These are phyloP conservation scores for Dolichallabes microphthalmus DNA, from an alignment of 2,113 vertebrate species.

Conservation along the genomic window DNA sequence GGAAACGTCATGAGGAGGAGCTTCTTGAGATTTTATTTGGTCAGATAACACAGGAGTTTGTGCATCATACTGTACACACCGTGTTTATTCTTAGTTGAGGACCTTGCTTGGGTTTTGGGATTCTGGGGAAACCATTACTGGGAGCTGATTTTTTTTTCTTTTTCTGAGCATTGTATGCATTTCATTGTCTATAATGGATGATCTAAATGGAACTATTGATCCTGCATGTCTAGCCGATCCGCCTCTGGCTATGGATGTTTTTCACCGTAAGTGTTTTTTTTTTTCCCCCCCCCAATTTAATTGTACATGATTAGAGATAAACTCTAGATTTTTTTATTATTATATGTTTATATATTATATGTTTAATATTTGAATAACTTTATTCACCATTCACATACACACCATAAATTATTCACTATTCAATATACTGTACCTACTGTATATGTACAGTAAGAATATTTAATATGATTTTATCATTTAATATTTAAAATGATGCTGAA, in stretches of 20 bases:
- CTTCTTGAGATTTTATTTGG: not conserved
- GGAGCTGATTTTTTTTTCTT: not conserved
- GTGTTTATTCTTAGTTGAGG: not conserved
- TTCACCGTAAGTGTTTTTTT: conserved; percentile 65
- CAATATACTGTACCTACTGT: no score
- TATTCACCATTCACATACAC: not conserved
- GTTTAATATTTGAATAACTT: not conserved
- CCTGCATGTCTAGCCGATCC: conserved; percentile 71
- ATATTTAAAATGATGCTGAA: not conserved
- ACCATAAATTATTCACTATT: no score
- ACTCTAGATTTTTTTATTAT: not conserved
- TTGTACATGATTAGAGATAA: not conserved
- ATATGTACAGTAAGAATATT: not conserved
- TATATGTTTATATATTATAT: not conserved
- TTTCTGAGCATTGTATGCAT: not conserved
- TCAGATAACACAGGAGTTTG: not conserved
- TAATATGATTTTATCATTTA: not conserved
- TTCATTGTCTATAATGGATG: conserved; percentile 56
- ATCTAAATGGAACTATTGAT: conserved; percentile 64
- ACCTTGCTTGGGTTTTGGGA: not conserved
- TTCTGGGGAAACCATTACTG: not conserved
- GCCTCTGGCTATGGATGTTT: conserved; percentile 67
- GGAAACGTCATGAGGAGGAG: conserved; percentile 2
- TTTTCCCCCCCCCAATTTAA: not conserved
- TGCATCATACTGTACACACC: not conserved